Percentiles rank a stretch among this genome's conserved stretches.
Conservation (phyloP, 2,113 vertebrate genomes). For the Trochalopteron elliotii region DNA sequence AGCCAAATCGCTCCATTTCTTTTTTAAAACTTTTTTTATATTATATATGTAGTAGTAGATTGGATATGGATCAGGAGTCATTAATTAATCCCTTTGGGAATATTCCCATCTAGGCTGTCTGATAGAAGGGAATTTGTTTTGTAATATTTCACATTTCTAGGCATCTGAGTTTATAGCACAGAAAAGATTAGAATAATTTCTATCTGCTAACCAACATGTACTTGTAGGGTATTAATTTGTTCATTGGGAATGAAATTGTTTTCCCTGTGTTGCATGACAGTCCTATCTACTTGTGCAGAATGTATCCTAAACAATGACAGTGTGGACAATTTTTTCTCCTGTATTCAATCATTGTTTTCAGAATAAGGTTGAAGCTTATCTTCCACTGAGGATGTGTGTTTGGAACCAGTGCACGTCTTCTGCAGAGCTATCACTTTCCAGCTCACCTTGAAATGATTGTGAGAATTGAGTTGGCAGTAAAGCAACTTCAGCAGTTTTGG, state of each 20-base stretch:
- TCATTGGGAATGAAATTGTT: background rate
- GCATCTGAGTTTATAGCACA: background rate
- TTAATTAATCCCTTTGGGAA: background rate
- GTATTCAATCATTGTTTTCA: background rate
- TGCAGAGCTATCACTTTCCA: background rate
- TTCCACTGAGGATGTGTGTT: background rate
- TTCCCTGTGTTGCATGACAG: background rate
- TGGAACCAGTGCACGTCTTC: background rate
- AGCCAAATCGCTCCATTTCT: accelerated
- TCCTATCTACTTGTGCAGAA: background rate
- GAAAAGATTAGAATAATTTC: background rate
- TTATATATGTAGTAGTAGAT: background rate
- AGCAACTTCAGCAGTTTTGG: background rate
- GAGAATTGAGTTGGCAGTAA: background rate
- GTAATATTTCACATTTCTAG: background rate
- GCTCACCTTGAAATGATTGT: background rate
- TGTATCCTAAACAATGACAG: background rate
- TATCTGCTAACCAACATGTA: background rate
- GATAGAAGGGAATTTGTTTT: background rate
- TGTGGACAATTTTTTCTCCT: background rate
- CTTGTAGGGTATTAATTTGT: background rate
- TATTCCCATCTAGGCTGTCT: background rate
- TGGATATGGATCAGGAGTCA: background rate
- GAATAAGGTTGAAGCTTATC: background rate
- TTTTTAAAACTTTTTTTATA: background rate